Conservation (phyloP, 2,888 invertebrate genomes). For the Nipponacmea schrenckii region DNA sequence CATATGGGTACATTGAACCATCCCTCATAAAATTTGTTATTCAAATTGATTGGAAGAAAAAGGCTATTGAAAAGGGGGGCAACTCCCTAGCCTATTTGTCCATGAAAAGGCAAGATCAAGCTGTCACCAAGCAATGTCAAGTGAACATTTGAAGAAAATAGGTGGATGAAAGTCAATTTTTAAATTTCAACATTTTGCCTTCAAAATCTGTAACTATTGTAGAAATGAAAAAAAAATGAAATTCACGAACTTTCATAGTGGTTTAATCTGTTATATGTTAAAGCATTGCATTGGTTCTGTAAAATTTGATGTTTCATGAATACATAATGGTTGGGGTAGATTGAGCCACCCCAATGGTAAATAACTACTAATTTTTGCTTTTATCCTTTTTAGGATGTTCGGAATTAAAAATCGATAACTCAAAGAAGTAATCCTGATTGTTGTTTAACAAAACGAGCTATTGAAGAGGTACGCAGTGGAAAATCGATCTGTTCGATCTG, state of each 20-base stretch:
- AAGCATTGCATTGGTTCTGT: no score
- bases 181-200: not conserved
- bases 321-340: no score
- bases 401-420: constrained; percentile 3
- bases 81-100: not conserved
- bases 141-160: not conserved
- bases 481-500: not conserved
- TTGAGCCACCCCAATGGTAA: not conserved
- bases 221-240: no score
- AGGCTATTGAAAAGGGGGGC: not conserved
- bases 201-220: no score
- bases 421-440: not conserved
- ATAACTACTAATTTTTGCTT: not conserved
- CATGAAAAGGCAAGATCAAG: not conserved
- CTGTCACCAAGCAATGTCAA: not conserved
- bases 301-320: no score
- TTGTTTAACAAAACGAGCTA: not conserved
- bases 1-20: constrained; percentile 1
- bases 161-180: not conserved
- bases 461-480: constrained; percentile 1
- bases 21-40: not conserved
- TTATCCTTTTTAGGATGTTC: not conserved
- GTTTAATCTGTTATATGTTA: no score
- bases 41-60: not conserved
- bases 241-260: no score